Conservation (phyloP, 2,113 vertebrate species). For the Thinocorus orbignyianus region DNA sequence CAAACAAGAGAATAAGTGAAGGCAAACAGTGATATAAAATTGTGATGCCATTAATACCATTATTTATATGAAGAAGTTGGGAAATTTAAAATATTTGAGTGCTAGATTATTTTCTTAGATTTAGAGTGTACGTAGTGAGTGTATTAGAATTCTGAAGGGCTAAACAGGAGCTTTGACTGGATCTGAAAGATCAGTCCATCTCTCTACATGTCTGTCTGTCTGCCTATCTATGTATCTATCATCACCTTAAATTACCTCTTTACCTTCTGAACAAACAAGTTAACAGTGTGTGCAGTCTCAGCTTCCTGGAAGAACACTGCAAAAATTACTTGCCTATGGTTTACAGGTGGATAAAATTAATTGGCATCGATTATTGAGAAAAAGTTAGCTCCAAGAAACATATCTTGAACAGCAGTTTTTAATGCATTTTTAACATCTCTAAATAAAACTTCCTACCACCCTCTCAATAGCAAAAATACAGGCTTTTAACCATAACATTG, state of each 20-base stretch:
- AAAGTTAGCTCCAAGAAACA: background rate
- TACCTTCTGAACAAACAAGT: background rate
- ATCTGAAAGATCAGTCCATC: background rate
- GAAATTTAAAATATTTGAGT: background rate
- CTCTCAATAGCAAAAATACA: background rate
- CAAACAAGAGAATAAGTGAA: background rate
- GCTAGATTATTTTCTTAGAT: background rate
- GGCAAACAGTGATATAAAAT: background rate
- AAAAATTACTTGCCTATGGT: background rate
- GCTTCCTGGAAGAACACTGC: background rate
- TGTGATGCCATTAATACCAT: background rate
- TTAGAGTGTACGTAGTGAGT: background rate
- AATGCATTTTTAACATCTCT: background rate
- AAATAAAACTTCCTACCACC: background rate
- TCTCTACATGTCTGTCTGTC: background rate
- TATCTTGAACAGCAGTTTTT: background rate
- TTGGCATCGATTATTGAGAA: background rate
- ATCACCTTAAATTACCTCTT: background rate
- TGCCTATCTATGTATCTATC: background rate
- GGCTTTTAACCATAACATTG: background rate
- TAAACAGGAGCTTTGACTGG: background rate
- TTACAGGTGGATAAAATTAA: background rate
- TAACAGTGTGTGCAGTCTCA: background rate
- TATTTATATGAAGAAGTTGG: background rate
- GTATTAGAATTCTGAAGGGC: background rate